Conservation (phyloP, 2,888 invertebrate species). For the Eurytoma adleriae region DNA sequence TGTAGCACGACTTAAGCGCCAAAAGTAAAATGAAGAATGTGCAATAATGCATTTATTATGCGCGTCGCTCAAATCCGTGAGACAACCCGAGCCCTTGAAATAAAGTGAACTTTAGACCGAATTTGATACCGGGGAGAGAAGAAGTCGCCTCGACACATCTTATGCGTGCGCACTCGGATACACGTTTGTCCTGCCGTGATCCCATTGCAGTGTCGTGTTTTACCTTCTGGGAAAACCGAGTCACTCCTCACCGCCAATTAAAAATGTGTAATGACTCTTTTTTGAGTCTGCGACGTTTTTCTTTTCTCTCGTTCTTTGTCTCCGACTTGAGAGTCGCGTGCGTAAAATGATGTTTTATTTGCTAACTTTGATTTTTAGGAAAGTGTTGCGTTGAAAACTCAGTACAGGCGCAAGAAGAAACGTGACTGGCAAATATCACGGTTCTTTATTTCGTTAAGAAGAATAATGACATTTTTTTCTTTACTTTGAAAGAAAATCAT, state of each 20-base stretch:
- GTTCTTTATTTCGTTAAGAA: slow-evolving; percentile 3
- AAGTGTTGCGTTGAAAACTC: background rate
- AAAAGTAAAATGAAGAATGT: background rate
- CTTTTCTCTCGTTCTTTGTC: slow-evolving; percentile 1
- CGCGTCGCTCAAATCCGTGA: background rate
- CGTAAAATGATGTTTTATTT: background rate
- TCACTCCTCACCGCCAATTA: slow-evolving; percentile 44
- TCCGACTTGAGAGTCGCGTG: background rate
- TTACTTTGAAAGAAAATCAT: background rate
- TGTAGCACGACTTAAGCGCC: too few relatives aligned
- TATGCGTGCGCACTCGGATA: background rate
- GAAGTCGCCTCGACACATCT: background rate
- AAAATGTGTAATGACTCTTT: slow-evolving; percentile 26
- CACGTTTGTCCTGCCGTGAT: too few relatives aligned
- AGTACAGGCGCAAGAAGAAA: background rate
- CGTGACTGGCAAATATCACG: background rate
- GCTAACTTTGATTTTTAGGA: too few relatives aligned
- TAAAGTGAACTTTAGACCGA: background rate
- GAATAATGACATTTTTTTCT: slow-evolving; percentile 5
- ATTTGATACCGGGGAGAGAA: background rate
- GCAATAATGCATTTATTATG: slow-evolving; percentile 2
- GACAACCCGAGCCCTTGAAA: background rate
- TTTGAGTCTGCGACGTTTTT: background rate
- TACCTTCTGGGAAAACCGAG: slow-evolving; percentile 60
- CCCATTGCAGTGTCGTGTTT: slow-evolving; percentile 20